Base-by-base conservation (phyloP, 1,140 invertebrate genomes). In the Metaphire vulgaris region DNA sequence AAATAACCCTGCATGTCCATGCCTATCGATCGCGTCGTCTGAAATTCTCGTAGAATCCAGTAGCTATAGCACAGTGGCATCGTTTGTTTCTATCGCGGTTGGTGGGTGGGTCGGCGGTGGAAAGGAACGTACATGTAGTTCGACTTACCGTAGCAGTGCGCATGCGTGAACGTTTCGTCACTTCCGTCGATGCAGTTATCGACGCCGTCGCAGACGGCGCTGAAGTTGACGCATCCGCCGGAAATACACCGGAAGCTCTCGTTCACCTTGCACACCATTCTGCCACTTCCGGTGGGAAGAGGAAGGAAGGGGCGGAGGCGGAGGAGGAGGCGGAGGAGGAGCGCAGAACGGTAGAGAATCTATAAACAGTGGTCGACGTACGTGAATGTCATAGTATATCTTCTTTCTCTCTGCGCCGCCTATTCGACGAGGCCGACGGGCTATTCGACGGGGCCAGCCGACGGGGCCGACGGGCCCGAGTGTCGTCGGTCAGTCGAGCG, bases 121-220 rank as follows among this genome's bases (percentile, higher is more conserved):
- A n/a, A n/a, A n/a, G n/a, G n/a, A n/a, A n/a, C 1, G 33, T 30
- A 33, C 69, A 26, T 31, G 32, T 21, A n/a, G 26, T 31, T 2
- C 29, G 16, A 69, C 41, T 29, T 16, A 74, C 74, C 74, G 65
- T 67, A 69, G 65, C 74, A 74, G 6, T 56, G 56, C 41, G 74
- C 74, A 28, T 74, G 74, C 28, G 31, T 68, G 56, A 74, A 66
- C 56, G 30, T 69, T 33, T 74, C 74, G 33, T 74, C 74, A 33
- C 74, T 74, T 28, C 74, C 74, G 65, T 74, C 74, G 56, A 21
- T 15, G 65, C 74, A 74, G 74, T 74, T 41, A 28, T 74, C 65
- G 65, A 66, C 64, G 0, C 74, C 74, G 64, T 74, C 74, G 65
- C 74, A 74, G 0, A 74, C 74, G 15, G 32, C 16, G 31, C 28